Conservation (phyloP, 2,888 invertebrate genomes). For the Acanthosoma haemorrhoidale region DNA sequence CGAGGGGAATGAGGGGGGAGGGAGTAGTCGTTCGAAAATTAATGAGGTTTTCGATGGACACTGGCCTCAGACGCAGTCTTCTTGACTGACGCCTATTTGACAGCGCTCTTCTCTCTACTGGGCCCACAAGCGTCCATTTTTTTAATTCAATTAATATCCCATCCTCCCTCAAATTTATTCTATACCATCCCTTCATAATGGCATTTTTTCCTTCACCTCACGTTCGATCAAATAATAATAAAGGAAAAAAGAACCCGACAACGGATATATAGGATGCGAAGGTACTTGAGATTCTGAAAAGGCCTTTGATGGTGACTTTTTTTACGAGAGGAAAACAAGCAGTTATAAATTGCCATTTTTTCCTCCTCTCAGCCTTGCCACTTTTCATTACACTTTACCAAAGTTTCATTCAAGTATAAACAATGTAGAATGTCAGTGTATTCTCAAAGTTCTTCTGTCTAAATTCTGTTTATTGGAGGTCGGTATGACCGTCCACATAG, state of each 20-base stretch:
- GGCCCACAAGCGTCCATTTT: neutral
- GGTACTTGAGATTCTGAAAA: constrained; percentile 12
- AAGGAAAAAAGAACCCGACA: neutral
- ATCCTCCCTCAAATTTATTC: constrained; percentile 21
- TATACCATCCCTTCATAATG: constrained; percentile 3
- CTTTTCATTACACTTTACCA: neutral
- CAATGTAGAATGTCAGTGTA: no score
- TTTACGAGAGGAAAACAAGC: neutral
- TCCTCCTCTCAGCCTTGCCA: neutral
- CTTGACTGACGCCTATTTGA: constrained; percentile 25
- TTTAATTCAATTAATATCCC: constrained; percentile 27
- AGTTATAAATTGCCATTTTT: neutral
- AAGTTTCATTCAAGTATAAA: neutral
- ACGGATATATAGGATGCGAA: neutral
- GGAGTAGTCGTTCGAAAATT: constrained; percentile 11
- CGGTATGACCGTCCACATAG: no score
- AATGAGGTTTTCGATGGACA: constrained; percentile 3
- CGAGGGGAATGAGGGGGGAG: neutral
- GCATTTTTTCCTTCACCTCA: constrained; percentile 11
- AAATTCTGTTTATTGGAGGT: no score
- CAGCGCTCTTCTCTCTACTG: constrained; percentile 3
- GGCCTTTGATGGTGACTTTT: constrained; percentile 4
- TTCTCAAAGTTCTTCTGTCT: no score
- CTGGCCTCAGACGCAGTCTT: neutral
- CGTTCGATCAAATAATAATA: neutral